Evolutionary conservation across 2,797 vertebrate genomes (phyloP), one percentile per base, ranked within the genome.

Genomic region (Euphonia xanthogaster): DNA sequence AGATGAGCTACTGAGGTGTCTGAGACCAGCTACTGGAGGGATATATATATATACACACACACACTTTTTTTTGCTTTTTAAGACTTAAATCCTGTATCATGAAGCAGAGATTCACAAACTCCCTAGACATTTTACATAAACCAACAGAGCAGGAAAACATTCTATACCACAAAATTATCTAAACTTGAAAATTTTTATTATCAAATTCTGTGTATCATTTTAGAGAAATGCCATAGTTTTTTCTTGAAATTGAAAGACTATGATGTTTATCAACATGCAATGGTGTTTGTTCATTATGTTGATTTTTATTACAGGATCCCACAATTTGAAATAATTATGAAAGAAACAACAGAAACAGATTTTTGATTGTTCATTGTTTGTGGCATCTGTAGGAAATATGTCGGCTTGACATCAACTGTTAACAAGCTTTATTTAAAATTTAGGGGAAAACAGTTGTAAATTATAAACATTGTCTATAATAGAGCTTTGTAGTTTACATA

Each of bases 281-380:
- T 97, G 33, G 72, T 96, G 89, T 96, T 97, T 95, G 72, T 97
- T 97, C 96, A 96, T 97, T 97, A 94, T 8, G 15, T 40, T 97
- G 96, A 97, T 98, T 97, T 98, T 98, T 97, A 97, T 97, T 97
- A 98, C 48, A 75, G 96, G 93, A 97, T 97, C 87, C 81, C 94
- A 98, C 94, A 97, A 97, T 98, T 98, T 97, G 85, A 94, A 97
- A 96, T 97, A 97, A 98, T 97, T 97, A 96, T 14, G 23, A 97
- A 93, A 90, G 79, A 97, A 97, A 93, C 79, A 97, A 95, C 93
- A 90, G 96, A 95, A 97, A 96, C 88, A 90, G 89, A 92, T 97
- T 98, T 97, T 96, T 97, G 96, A 98, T 98, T 98, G 96, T 98
- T 98, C 96, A 97, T 97, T 98, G 97, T 98, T 97, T 92, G 90